phyloP scores from a whole-genome alignment of 2,888 invertebrate species.

The Eueremaeus valkanovi region DNA sequence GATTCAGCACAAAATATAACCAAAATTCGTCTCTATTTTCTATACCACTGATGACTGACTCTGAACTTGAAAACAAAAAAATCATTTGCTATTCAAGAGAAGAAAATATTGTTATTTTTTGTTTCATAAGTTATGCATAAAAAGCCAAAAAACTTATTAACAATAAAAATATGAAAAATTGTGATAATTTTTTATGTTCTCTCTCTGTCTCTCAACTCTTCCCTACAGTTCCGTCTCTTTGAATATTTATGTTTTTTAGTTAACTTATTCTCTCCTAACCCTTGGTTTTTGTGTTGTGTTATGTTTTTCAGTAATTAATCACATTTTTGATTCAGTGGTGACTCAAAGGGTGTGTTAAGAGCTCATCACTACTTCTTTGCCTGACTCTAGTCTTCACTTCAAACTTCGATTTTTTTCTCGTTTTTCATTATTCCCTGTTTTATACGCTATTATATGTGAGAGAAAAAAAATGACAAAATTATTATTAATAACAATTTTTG shows the following conservation, averaged over 20 bases:
- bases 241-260: background rate
- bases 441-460: too few species aligned
- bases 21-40: background rate
- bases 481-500: background rate
- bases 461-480: background rate
- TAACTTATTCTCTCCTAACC: conserved; percentile 19
- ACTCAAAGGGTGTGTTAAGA: conserved; percentile 20
- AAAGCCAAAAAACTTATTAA: conserved; percentile 8
- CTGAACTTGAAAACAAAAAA: background rate
- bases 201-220: background rate
- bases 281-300: background rate
- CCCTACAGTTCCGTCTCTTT: background rate
- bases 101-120: background rate
- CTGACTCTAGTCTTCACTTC: background rate
- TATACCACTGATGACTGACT: background rate
- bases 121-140: too few species aligned
- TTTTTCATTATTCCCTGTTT: too few species aligned
- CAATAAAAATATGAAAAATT: background rate
- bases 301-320: conserved; percentile 16
- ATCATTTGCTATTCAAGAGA: background rate
- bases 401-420: background rate
- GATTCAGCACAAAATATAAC: background rate
- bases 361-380: background rate
- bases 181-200: background rate
- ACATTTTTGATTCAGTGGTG: conserved; percentile 27